Base-by-base conservation (phyloP, 2,113 vertebrate species). In the Apteryx owenii region DNA sequence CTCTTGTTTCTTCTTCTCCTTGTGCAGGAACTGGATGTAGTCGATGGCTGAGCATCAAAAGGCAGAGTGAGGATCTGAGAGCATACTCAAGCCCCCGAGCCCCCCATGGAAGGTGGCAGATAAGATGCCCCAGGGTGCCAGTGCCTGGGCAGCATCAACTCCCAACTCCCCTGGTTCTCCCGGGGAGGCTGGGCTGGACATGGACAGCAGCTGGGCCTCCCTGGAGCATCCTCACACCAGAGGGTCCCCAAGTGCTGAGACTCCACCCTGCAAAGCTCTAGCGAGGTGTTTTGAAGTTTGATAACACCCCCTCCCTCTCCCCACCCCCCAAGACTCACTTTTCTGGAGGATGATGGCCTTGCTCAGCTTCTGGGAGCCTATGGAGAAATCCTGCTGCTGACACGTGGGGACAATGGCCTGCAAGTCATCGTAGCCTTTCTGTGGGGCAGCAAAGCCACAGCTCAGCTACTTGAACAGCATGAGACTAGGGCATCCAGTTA, bases 1-100 rank as follows among this genome's bases (percentile, higher is more conserved):
- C 91, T 99, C 99, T 94, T 99, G 99, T 97, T 99, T 99, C 95
- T 99, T 99, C 98, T 99, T 99, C 96, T 99, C 99, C 97, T 99
- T 99, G 92, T 99, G 99, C 97, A 99, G 97, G 97, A 99, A 99
- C 98, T 99, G 99, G 95, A 99, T 99, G 97, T 99, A 99, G 98
- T 99, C 99, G 1, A 99, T 99, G 50, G 99, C 99, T 99, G 85
- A 42, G 42, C 38, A 15, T 1, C 9, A 73, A 65, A 88, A 83
- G 0, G 12, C 4, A 46, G 26, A 54, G 19, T 19, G 42, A 91
- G 64, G 46, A 11, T 16, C 8, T 22, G 15, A 62, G 66, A 80
- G 44, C 26, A 38, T 7, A 20, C 31, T 3, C 1, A 2, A 42
- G 12, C 12, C 62, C 68, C 78, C 0, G 0, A 23, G 8, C 31